Evolutionary conservation across 2,888 invertebrate species (phyloP), one percentile per base, ranked within the genome.

Genomic region (Atrina japonica): DNA sequence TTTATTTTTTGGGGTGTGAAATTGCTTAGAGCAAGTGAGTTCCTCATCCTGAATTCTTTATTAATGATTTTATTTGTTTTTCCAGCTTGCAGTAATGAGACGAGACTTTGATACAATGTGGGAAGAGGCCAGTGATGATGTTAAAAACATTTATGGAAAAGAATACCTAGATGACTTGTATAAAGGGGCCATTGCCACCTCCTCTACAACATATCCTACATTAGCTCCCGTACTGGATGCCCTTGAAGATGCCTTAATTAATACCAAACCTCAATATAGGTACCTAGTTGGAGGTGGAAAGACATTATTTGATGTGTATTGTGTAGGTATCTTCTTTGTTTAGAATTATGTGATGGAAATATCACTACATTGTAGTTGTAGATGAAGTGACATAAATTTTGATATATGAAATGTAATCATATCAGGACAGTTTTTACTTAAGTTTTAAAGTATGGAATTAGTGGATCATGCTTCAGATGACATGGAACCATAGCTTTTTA

Each of bases 271-370:
- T 11, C 45, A 66, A 45, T 56, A 67, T 23, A 64, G 80, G 50
- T 80, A 80, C 61, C 66, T 80, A 5, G 63, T 78, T 9, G 72
- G 76, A 58, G 80, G 80, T 0, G 67, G 75, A 43, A 65, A 53
- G n/a, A 69, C 63, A 27, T n/a, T 64, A 2, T 18, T 74, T 7
- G 78, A 78, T 47, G 69, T 68, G 40, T 78, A 73, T 49, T 76
- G 75, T 67, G 78, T 76, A 65, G 69, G 76, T 71, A 25, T 18
- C 21, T 27, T 7, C 25, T 7, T n/a, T 53, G 1, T 16, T 21
- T 50, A 3, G 23, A 50, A 14, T 50, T 23, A 21, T 50, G n/a
- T 23, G 11, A 23, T 29, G 16, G 16, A 14, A 27, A 30, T 23
- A 27, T 9, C n/a, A n/a, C n/a, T n/a, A n/a, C n/a, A n/a, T n/a